Conservation (phyloP, 1,140 invertebrate genomes). For the Neoseiulus cucumeris region DNA sequence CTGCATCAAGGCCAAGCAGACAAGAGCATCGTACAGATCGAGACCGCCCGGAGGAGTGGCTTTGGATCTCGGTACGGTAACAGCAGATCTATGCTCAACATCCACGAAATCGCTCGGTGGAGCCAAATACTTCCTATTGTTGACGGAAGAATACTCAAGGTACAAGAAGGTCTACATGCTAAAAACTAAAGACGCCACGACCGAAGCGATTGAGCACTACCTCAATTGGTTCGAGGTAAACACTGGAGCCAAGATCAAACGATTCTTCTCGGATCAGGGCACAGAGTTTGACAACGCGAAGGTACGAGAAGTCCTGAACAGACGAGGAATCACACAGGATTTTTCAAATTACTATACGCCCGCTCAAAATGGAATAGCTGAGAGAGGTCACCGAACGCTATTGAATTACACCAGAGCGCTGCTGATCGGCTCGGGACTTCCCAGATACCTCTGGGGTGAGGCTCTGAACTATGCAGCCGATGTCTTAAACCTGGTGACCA, state of each 20-base stretch:
- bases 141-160: not conserved
- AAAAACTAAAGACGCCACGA: too few relatives aligned
- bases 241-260: not conserved
- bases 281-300: not conserved
- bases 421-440: conserved; percentile 14
- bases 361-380: conserved; percentile 15
- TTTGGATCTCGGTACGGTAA: not conserved
- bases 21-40: not conserved
- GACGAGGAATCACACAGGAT: too few relatives aligned
- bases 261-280: not conserved
- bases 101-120: not conserved
- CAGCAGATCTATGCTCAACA: not conserved
- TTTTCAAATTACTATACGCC: too few relatives aligned
- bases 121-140: not conserved
- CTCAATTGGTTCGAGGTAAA: not conserved
- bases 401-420: conserved; percentile 15
- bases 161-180: not conserved
- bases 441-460: conserved; percentile 17
- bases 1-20: not conserved
- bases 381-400: conserved; percentile 16
- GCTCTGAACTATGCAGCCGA: conserved; percentile 17
- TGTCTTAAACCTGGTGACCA: conserved; percentile 15
- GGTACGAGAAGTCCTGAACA: too few relatives aligned
- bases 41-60: not conserved
- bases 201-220: not conserved